Conservation (phyloP, 2,797 vertebrate genomes). For the Hippocampus kuda region DNA sequence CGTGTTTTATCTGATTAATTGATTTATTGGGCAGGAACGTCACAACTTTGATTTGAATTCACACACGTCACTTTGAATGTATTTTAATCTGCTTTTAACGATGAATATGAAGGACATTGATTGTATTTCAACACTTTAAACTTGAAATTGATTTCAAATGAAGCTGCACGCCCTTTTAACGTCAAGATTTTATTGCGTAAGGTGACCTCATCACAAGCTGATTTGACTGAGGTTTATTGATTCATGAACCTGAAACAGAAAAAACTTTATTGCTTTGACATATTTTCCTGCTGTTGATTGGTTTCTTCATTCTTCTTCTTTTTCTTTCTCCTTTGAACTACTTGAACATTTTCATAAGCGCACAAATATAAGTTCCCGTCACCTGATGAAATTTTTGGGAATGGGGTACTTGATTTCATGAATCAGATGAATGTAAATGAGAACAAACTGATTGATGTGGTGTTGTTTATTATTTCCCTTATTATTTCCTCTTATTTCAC, state of each 20-base stretch:
- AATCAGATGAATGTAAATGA: too few species aligned
- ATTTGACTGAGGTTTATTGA: not conserved
- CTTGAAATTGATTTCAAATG: not conserved
- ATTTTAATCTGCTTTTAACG: not conserved
- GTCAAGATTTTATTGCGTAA: too few species aligned
- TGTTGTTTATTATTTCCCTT: not conserved
- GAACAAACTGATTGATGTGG: too few species aligned
- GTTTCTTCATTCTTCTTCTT: too few species aligned
- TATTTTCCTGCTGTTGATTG: too few species aligned
- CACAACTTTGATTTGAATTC: not conserved
- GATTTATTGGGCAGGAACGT: conserved; percentile 4
- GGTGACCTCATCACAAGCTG: too few species aligned
- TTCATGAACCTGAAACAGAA: not conserved
- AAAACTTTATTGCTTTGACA: too few species aligned
- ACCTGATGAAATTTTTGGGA: too few species aligned
- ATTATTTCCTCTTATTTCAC: not conserved
- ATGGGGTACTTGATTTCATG: not conserved
- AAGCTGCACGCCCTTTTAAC: not conserved
- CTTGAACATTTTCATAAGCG: not conserved
- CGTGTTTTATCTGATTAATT: not conserved
- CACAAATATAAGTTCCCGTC: too few species aligned
- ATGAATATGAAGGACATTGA: not conserved
- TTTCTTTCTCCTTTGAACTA: too few species aligned
- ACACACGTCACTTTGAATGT: not conserved
- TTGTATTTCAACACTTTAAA: not conserved